Evolutionary conservation across 2,797 vertebrate genomes (phyloP), one percentile per base, ranked within the genome.

Genomic region (Linurgus olivaceus): DNA sequence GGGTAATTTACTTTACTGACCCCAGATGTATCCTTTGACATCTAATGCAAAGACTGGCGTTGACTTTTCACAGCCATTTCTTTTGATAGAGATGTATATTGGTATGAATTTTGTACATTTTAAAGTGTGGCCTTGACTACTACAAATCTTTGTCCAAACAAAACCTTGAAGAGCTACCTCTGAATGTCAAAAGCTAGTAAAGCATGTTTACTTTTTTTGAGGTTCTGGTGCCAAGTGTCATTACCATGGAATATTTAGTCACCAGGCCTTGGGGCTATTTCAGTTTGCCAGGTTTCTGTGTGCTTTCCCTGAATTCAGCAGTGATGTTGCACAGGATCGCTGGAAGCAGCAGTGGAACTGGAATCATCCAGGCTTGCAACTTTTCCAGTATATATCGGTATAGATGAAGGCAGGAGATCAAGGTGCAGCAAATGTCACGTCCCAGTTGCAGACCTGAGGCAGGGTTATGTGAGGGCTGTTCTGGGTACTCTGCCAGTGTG

Each of bases 321-420:
- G 25, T 57, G 37, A 14, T 0, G 2, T 54, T 65, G n/a, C 20
- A 7, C 37, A 58, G 62, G 37, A 44, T 50, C 0, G 0, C 61
- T 89, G 48, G 73, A 62, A 87, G 63, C 55, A 75, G 35, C 35
- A 55, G 31, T 37, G n/a, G 23, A 65, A 74, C 45, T 63, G 37
- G 13, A 52, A 15, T 80, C 86, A 33, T 3, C 29, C 16, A 29
- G 37, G 35, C n/a, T 87, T 0, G 0, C 3, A 7, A 8, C 3
- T 68, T 68, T 14, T 65, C 35, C 1, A 0, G n/a, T 2, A 0
- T 17, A 2, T 3, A 8, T 55, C 25, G 13, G 3, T 11, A 8
- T 7, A n/a, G 55, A 31, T 17, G 38, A 80, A 81, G 33, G 31
- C 52, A 52, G 29, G 62, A 75, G 42, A 78, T 20, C 26, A 61